Conservation (phyloP, 1,140 invertebrate genomes). For the Nephila pilipes region DNA sequence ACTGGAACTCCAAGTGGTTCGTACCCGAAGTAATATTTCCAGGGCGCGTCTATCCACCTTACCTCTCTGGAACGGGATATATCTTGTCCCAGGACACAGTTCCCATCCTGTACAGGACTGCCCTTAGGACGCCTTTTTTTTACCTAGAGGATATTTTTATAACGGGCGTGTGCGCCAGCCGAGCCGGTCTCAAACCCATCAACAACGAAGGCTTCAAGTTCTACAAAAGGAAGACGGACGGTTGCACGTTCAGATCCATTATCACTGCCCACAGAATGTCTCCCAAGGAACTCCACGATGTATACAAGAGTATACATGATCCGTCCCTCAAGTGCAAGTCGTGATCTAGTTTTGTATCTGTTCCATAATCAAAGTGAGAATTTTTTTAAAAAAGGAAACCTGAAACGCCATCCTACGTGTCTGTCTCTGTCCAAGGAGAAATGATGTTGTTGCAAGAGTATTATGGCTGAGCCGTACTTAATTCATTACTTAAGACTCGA, state of each 20-base stretch:
- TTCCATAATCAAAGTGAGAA: conserved; percentile 31
- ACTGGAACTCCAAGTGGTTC: conserved; percentile 88
- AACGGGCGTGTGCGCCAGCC: conserved; percentile 80
- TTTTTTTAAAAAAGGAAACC: background rate
- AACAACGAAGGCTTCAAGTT: conserved; percentile 78
- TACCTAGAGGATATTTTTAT: conserved; percentile 82
- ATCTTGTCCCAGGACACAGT: conserved; percentile 86
- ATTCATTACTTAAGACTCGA: conserved; percentile 17
- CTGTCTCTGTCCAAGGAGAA: background rate
- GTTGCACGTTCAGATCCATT: conserved; percentile 72
- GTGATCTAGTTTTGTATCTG: conserved; percentile 42
- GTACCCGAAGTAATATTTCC: conserved; percentile 90
- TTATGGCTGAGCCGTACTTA: conserved; percentile 13
- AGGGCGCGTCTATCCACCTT: conserved; percentile 88
- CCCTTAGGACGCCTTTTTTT: conserved; percentile 80
- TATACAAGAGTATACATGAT: conserved; percentile 72
- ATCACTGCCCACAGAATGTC: conserved; percentile 77
- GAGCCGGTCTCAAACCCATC: conserved; percentile 65
- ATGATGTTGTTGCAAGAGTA: background rate
- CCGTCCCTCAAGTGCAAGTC: conserved; percentile 76
- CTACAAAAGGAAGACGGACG: conserved; percentile 77
- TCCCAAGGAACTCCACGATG: conserved; percentile 68
- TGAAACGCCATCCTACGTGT: background rate
- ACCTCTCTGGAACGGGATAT: conserved; percentile 92
- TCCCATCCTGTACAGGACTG: conserved; percentile 76